phyloP scores from a whole-genome alignment of 2,797 vertebrate genomes.

The Girardinus metallicus region DNA sequence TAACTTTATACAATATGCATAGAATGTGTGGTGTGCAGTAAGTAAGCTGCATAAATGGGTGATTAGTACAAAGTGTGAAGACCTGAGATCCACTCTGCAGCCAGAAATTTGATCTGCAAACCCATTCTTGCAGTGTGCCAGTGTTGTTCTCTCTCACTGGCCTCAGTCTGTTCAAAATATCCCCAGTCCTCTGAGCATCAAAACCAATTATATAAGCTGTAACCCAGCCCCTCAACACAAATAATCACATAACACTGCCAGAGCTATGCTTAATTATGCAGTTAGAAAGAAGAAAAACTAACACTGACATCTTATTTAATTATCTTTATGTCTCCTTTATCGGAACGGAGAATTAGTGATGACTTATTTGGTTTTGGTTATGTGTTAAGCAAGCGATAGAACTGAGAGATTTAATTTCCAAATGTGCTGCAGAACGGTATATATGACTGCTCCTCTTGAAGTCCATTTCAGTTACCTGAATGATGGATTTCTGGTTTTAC shows the following conservation, averaged over 20 bases:
- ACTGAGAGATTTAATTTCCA: background rate
- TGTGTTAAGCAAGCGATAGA: background rate
- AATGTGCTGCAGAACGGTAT: conserved; percentile 2
- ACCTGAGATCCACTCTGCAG: conserved; percentile 8
- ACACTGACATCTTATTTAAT: conserved; percentile 19
- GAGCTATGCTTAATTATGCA: conserved; percentile 38
- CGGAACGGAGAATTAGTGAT: background rate
- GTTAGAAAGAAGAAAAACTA: conserved; percentile 20
- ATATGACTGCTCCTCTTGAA: conserved; percentile 7
- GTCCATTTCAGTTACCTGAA: conserved; percentile 25
- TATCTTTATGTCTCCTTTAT: conserved; percentile 22
- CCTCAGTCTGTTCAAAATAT: conserved; percentile 44
- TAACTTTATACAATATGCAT: background rate
- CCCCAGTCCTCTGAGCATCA: conserved; percentile 33
- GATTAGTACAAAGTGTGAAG: conserved; percentile 28
- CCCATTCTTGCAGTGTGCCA: conserved; percentile 25
- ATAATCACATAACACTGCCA: conserved; percentile 40
- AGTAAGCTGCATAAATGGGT: background rate
- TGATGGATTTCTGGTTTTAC: conserved; percentile 35
- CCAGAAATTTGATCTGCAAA: conserved; percentile 28
- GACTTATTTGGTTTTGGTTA: conserved; percentile 3
- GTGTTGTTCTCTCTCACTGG: conserved; percentile 12
- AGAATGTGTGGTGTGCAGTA: background rate
- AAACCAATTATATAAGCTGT: conserved; percentile 51
- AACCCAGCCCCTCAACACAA: conserved; percentile 48